Percentiles rank a stretch among this genome's conserved stretches.
Conservation (phyloP, 2,888 invertebrate species). For the Acleris holmiana region DNA sequence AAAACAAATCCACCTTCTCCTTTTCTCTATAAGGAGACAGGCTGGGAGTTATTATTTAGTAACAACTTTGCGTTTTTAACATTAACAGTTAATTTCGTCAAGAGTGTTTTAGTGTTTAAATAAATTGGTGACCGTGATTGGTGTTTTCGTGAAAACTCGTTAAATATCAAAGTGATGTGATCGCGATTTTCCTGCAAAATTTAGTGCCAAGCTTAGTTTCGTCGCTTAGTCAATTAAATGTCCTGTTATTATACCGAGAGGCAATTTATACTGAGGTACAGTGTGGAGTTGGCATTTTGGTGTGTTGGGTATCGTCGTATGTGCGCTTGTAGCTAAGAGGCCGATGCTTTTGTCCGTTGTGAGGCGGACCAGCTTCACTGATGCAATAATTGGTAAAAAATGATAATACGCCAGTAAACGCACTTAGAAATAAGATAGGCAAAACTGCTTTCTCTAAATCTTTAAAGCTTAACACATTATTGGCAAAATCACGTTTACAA, state of each 20-base stretch:
- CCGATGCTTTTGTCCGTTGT: slow-evolving; percentile 68
- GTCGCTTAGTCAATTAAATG: slow-evolving; percentile 53
- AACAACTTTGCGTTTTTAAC: slow-evolving; percentile 77
- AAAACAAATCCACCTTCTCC: slow-evolving; percentile 70
- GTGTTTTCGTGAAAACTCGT: slow-evolving; percentile 54
- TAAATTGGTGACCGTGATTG: slow-evolving; percentile 41
- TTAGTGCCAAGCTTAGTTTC: slow-evolving; percentile 65
- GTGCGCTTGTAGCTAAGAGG: slow-evolving; percentile 49
- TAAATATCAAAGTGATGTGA: slow-evolving; percentile 46
- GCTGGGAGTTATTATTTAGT: slow-evolving; percentile 56
- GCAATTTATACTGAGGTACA: slow-evolving; percentile 61
- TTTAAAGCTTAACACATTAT: slow-evolving; percentile 10
- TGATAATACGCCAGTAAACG: slow-evolving; percentile 21
- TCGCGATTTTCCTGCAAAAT: slow-evolving; percentile 22
- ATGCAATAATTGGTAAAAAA: slow-evolving; percentile 7
- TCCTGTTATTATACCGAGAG: slow-evolving; percentile 49
- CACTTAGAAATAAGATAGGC: slow-evolving; percentile 18
- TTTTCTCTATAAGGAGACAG: slow-evolving; percentile 68
- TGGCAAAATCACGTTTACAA: slow-evolving; percentile 10
- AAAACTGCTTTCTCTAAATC: slow-evolving; percentile 10
- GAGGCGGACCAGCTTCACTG: slow-evolving; percentile 56
- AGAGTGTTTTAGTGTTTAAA: slow-evolving; percentile 49
- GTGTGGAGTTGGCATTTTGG: slow-evolving; percentile 62
- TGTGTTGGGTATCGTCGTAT: slow-evolving; percentile 80
- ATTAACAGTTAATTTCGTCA: slow-evolving; percentile 73